Percentiles rank a stretch among this genome's conserved stretches.
Evolutionary conservation across 2,888 invertebrate species (phyloP).

Genomic region (Agelastica alni): DNA sequence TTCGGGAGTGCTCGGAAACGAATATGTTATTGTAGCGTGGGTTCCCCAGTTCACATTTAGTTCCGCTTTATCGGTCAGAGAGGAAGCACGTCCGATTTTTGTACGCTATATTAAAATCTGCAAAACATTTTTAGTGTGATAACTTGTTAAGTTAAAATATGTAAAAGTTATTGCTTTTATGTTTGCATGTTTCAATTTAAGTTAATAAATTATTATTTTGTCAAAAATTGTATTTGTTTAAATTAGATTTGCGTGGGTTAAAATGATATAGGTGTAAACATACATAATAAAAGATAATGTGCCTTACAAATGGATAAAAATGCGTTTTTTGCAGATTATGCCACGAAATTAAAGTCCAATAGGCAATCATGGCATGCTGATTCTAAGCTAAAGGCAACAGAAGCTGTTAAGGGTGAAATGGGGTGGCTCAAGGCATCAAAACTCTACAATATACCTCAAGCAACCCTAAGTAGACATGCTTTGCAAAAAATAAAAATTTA

Average conservation of each 20-base stretch:
- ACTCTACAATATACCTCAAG: constrained; percentile 15
- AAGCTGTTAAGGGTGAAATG: constrained; percentile 13
- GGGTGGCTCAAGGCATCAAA: constrained; percentile 5
- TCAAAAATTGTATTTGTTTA: constrained; percentile 2
- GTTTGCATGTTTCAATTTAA: too few relatives aligned
- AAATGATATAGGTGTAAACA: neutral
- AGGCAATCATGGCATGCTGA: constrained; percentile 21
- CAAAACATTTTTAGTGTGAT: too few relatives aligned
- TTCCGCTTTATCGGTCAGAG: too few relatives aligned
- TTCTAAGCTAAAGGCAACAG: constrained; percentile 13
- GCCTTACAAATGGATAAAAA: neutral
- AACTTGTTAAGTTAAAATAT: too few relatives aligned
- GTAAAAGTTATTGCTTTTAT: too few relatives aligned
- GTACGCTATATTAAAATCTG: too few relatives aligned
- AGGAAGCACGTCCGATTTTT: too few relatives aligned
- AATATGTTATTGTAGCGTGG: too few relatives aligned
- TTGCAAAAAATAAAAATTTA: neutral
- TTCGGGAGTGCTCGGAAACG: too few relatives aligned
- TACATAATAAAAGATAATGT: too few relatives aligned
- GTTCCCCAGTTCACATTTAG: too few relatives aligned
- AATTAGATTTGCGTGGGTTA: neutral
- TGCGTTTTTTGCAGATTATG: neutral
- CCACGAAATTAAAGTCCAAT: constrained; percentile 1
- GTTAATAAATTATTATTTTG: too few relatives aligned
- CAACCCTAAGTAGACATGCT: constrained; percentile 13